Evolutionary conservation across 2,113 vertebrate genomes (phyloP).

Genomic region (Oncorhynchus keta): DNA sequence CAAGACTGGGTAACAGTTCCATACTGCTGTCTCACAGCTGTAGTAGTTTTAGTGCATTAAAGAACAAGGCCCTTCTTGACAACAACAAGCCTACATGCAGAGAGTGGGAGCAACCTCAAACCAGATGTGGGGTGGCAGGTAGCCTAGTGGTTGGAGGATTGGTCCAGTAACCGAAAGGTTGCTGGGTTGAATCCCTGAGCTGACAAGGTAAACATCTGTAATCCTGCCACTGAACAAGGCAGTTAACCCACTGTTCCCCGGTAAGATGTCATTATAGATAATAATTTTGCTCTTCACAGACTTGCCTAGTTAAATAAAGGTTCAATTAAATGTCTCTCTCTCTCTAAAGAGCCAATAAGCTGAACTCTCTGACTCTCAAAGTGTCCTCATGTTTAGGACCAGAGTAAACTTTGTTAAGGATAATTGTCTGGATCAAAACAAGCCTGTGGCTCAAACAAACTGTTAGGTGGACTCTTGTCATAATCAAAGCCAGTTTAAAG

Average conservation of each 20-base stretch:
- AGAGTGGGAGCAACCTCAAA: neutral
- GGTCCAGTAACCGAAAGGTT: no score
- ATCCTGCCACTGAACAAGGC: no score
- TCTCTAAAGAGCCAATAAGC: neutral
- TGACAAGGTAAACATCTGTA: no score
- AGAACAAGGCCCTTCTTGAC: constrained; percentile 5
- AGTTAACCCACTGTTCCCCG: no score
- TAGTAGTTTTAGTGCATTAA: neutral
- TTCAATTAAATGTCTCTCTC: no score
- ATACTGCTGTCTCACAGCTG: constrained; percentile 12
- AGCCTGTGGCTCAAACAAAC: neutral
- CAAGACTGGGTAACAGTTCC: neutral
- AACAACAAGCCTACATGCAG: neutral
- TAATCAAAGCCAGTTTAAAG: constrained; percentile 1
- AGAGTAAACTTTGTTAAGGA: constrained; percentile 1
- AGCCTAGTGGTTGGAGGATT: no score
- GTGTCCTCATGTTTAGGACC: constrained; percentile 16
- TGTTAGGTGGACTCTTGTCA: neutral
- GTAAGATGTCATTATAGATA: no score
- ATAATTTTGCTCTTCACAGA: no score
- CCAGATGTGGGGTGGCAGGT: constrained; percentile 24
- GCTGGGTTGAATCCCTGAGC: no score
- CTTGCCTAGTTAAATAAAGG: no score
- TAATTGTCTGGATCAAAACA: constrained; percentile 18
- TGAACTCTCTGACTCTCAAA: neutral